Evolutionary conservation across 2,888 invertebrate genomes (phyloP), one percentile per base, ranked within the genome.

Genomic region (Pilophorus perplexus): DNA sequence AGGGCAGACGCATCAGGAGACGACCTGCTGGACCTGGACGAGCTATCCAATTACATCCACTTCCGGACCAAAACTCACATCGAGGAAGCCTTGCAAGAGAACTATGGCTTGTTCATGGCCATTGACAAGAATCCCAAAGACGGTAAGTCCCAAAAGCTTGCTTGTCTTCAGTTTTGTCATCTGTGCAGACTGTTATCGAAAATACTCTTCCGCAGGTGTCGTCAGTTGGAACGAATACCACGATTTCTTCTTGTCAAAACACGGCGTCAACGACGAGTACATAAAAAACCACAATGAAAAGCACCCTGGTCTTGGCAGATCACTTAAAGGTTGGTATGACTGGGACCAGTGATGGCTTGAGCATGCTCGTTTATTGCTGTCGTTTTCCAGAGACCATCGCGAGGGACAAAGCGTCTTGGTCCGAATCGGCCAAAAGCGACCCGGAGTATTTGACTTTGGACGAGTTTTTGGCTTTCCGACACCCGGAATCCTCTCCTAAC

Each of bases 191-290:
- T n/a, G n/a, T n/a, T 14, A 23, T 25, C 16, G n/a, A 23, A 52
- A 52, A 2, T 1, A 12, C 10, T 57, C 18, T 48, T 42, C 28
- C 71, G 42, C 72, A 84, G 84, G 84, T 10, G 81, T 84, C 52
- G 82, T 91, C 38, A 85, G 85, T 0, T 91, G 90, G 90, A 85
- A 86, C 67, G 90, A 91, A 75, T 91, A 90, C 74, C 87, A 89
- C 75, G 79, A 82, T 0, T 85, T 85, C 75, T 90, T 89, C 75
- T 76, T 90, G 54, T 80, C 85, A 67, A 84, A 85, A 28, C 83
- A 86, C 70, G 88, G 88, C 18, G 81, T 87, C 68, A 82, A 83
- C 22, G 80, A 83, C 67, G 82, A 82, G 38, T 85, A 85, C 71
- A 84, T 87, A 2, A 77, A 80, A 64, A 82, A 83, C 59, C 86